These are phyloP conservation scores for Ciconia boyciana DNA, from an alignment of 2,113 vertebrate species.

Conservation along the genomic window DNA sequence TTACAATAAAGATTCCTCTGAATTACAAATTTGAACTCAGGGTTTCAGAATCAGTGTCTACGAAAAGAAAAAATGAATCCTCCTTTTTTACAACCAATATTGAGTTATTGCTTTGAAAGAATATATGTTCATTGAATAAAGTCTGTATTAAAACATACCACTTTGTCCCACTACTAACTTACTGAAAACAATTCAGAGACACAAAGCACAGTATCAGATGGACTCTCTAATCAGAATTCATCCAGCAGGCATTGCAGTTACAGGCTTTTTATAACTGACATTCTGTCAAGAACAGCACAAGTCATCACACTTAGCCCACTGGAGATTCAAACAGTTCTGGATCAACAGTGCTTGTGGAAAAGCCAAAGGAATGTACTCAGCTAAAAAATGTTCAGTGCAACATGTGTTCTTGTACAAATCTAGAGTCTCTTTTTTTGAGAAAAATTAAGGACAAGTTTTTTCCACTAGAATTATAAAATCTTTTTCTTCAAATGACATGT, in stretches of 20 bases:
- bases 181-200: neutral
- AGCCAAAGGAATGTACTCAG: neutral
- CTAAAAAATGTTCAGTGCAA: neutral
- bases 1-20: neutral
- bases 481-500: neutral
- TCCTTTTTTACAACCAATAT: neutral
- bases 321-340: neutral
- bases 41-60: neutral
- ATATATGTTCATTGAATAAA: neutral
- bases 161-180: neutral
- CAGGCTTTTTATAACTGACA: neutral
- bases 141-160: neutral
- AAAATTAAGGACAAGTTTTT: neutral
- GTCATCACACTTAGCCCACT: neutral
- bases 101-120: neutral
- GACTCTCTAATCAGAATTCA: neutral
- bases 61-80: neutral
- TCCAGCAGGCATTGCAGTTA: neutral
- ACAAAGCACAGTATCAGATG: neutral
- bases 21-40: neutral
- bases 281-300: neutral
- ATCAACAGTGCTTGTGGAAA: neutral
- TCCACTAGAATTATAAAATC: neutral
- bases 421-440: neutral
- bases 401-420: neutral